Conservation (phyloP, 2,888 invertebrate genomes). For the Leptopilina myrica region DNA sequence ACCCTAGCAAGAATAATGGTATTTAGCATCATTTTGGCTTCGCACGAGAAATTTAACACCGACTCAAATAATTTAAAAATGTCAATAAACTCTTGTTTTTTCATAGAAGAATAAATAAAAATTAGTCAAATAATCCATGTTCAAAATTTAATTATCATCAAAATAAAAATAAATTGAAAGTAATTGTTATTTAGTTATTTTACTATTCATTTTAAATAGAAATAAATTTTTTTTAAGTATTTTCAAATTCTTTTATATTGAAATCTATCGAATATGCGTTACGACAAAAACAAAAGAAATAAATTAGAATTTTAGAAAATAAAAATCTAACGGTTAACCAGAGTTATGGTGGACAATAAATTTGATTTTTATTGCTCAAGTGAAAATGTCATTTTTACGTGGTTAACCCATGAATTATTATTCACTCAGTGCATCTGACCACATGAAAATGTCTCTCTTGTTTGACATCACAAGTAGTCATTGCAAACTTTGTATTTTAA, state of each 20-base stretch:
- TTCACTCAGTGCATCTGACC: constrained; percentile 9
- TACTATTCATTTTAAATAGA: too few relatives aligned
- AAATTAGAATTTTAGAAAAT: background rate
- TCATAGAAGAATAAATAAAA: background rate
- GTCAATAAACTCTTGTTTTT: background rate
- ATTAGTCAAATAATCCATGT: background rate
- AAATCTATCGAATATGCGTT: too few relatives aligned
- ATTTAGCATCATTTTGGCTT: constrained; percentile 30
- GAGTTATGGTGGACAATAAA: background rate
- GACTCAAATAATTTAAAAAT: background rate
- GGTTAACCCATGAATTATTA: constrained; percentile 15
- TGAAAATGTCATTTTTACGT: background rate
- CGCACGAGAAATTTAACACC: background rate
- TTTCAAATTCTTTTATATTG: too few relatives aligned
- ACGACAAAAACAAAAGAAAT: too few relatives aligned
- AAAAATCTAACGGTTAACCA: background rate
- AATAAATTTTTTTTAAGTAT: too few relatives aligned
- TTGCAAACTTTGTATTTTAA: background rate
- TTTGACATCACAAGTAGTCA: background rate
- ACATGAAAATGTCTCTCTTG: background rate
- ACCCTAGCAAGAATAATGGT: constrained; percentile 16
- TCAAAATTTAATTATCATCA: background rate
- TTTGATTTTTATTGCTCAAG: constrained; percentile 1
- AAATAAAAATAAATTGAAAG: background rate
- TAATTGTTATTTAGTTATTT: too few relatives aligned